A percentile compares a stretch with the other conserved stretches of the same genome.
phyloP scores from a whole-genome alignment of 2,797 vertebrate species.

The Euphonia xanthogaster region DNA sequence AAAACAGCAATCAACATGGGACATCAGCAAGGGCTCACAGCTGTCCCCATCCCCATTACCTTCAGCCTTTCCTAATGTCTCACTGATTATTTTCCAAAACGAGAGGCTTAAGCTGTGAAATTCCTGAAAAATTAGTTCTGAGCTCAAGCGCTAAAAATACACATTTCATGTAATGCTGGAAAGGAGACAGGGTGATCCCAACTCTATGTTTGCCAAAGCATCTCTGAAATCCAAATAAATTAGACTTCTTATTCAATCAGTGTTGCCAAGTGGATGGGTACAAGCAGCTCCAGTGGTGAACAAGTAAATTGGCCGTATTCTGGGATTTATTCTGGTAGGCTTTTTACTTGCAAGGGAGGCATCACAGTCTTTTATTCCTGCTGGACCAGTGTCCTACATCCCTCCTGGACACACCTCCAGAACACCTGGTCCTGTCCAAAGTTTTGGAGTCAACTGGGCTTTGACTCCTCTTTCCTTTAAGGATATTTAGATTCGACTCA shows the following conservation, averaged over 20 bases:
- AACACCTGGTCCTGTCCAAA: neutral
- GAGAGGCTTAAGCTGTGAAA: slow-evolving; percentile 2
- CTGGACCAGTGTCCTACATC: neutral
- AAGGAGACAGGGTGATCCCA: neutral
- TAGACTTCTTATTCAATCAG: neutral
- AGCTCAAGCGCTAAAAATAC: neutral
- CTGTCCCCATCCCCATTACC: neutral
- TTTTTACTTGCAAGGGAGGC: neutral
- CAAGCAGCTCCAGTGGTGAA: neutral
- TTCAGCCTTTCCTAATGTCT: neutral
- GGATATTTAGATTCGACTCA: neutral
- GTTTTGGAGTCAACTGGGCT: neutral
- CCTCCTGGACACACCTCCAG: neutral
- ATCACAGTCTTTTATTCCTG: neutral
- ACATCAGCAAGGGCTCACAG: neutral
- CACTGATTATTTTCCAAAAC: neutral
- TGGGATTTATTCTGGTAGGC: neutral
- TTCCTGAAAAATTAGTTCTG: slow-evolving; percentile 6
- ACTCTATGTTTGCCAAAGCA: neutral
- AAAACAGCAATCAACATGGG: neutral
- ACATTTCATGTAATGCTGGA: neutral
- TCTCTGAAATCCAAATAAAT: neutral
- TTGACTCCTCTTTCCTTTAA: neutral
- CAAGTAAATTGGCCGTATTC: neutral
- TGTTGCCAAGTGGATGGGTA: neutral